These are phyloP conservation scores for Platysternon megacephalum DNA, from an alignment of 2,113 vertebrate genomes.

Conservation along the genomic window DNA sequence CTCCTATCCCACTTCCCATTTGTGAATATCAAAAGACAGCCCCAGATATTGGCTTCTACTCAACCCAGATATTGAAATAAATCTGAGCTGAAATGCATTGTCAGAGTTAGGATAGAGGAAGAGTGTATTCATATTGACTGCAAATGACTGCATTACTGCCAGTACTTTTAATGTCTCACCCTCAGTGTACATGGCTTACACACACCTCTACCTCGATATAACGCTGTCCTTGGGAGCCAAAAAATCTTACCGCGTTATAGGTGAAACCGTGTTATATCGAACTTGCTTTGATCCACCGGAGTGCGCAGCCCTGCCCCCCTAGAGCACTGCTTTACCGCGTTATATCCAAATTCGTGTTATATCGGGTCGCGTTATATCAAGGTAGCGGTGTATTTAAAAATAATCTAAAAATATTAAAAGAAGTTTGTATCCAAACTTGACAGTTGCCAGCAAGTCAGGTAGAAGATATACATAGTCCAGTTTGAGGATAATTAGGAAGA, in stretches of 20 bases:
- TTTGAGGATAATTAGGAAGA: slow-evolving; percentile 25
- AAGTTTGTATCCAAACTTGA: slow-evolving; percentile 4
- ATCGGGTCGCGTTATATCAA: no score
- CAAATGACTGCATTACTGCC: not conserved
- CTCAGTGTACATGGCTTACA: not conserved
- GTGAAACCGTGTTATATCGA: no score
- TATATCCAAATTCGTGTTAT: no score
- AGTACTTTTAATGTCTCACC: not conserved
- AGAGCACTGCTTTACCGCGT: no score
- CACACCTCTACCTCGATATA: no score
- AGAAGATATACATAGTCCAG: not conserved
- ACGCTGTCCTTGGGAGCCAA: no score
- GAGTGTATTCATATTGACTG: not conserved
- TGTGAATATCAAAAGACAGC: not conserved
- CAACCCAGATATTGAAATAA: not conserved
- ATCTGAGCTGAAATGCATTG: not conserved
- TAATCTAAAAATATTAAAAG: not conserved
- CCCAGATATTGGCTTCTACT: not conserved
- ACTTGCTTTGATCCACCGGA: no score
- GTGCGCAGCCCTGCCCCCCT: no score
- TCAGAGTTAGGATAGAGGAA: not conserved
- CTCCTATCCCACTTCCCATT: not conserved
- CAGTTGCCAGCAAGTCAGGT: not conserved
- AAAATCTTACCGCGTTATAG: no score
- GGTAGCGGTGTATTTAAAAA: not conserved